Evolutionary conservation across 2,113 vertebrate genomes (phyloP).

Genomic region (Delphinapterus leucas): DNA sequence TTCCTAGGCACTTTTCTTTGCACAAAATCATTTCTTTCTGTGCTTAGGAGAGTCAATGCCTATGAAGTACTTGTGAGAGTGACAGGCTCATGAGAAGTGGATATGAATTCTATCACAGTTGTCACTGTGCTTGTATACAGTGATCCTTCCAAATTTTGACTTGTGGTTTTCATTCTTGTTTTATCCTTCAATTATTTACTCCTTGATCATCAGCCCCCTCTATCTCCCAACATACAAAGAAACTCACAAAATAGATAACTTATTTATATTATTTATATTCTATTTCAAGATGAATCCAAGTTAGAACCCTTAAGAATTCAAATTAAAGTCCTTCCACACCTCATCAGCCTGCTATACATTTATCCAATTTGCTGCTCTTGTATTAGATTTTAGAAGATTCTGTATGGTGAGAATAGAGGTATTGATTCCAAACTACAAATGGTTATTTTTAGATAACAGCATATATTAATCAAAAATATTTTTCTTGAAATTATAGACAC

Average conservation of each 20-base stretch:
- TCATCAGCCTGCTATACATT: not conserved
- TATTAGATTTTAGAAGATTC: not conserved
- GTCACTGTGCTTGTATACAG: not conserved
- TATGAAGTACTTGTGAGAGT: not conserved
- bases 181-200: not conserved
- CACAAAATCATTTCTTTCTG: not conserved
- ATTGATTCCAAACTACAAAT: not conserved
- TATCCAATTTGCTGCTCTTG: not conserved
- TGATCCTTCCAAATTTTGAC: too few species aligned
- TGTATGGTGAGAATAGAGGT: not conserved
- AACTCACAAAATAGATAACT: not conserved
- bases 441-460: not conserved
- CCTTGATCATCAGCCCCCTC: not conserved
- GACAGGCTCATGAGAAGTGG: not conserved
- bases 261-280: not conserved
- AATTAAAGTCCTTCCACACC: not conserved
- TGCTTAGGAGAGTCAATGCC: not conserved
- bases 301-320: not conserved
- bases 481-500: not conserved
- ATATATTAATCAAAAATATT: not conserved
- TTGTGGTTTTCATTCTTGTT: not conserved
- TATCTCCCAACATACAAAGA: not conserved
- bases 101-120: not conserved
- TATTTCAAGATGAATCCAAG: not conserved
- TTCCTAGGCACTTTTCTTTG: not conserved